These are phyloP conservation scores for Agrochola litura DNA, from an alignment of 2,888 invertebrate species.

Conservation along the genomic window DNA sequence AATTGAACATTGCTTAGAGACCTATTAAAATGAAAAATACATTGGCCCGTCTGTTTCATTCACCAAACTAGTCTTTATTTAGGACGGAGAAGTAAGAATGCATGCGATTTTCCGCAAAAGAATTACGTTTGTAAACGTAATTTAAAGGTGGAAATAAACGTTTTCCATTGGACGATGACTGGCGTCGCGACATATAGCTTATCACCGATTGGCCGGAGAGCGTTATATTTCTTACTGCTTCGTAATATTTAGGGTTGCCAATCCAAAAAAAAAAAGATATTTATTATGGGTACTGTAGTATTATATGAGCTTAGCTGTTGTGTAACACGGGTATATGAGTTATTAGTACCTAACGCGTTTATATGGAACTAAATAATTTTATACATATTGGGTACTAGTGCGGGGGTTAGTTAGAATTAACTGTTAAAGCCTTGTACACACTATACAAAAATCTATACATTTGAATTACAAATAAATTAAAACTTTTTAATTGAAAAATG, in stretches of 20 bases:
- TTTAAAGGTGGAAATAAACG: neutral
- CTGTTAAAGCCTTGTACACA: constrained; percentile 8
- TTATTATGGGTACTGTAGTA: constrained; percentile 61
- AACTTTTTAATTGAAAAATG: neutral
- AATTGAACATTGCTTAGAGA: neutral
- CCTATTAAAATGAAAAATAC: neutral
- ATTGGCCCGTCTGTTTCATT: constrained; percentile 50
- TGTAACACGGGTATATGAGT: constrained; percentile 71
- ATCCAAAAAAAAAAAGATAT: constrained; percentile 62
- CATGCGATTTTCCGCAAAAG: neutral
- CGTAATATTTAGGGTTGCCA: constrained; percentile 46
- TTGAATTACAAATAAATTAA: neutral
- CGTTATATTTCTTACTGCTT: constrained; percentile 17
- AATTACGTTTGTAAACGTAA: neutral
- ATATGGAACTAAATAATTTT: constrained; percentile 44
- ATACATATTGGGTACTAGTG: constrained; percentile 38
- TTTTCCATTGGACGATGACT: neutral
- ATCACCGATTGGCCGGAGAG: neutral
- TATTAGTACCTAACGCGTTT: constrained; percentile 49
- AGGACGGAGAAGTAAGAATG: constrained; percentile 14
- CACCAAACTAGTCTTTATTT: constrained; percentile 20
- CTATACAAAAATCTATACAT: neutral
- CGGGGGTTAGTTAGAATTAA: constrained; percentile 43
- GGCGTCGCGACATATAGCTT: neutral
- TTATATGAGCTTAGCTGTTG: constrained; percentile 72